These are phyloP conservation scores for Odontamblyopus lacepedii DNA, from an alignment of 2,797 vertebrate genomes.

Conservation along the genomic window DNA sequence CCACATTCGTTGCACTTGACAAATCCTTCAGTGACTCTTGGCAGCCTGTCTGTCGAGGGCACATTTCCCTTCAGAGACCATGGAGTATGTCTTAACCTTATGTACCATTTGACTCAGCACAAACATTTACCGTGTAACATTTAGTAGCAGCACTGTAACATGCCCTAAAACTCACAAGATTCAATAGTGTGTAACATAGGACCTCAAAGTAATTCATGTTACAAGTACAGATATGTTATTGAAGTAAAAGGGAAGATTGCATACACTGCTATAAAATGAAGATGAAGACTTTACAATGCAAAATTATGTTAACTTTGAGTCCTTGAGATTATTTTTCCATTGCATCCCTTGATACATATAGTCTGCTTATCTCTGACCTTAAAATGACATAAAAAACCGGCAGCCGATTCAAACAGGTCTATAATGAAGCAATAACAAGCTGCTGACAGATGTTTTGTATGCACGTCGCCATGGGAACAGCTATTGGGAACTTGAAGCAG, in stretches of 20 bases:
- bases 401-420: slow-evolving; percentile 32
- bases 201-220: too few species aligned
- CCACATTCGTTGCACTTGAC: too few species aligned
- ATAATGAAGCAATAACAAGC: slow-evolving; percentile 64
- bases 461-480: slow-evolving; percentile 52
- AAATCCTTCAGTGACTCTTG: too few species aligned
- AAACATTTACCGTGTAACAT: background rate
- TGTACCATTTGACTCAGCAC: background rate
- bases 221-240: background rate
- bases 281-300: background rate
- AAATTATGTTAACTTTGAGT: background rate
- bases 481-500: slow-evolving; percentile 41
- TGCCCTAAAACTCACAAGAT: too few species aligned
- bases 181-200: too few species aligned
- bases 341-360: slow-evolving; percentile 30
- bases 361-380: slow-evolving; percentile 63
- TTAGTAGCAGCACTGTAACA: too few species aligned
- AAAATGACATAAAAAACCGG: slow-evolving; percentile 13
- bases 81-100: background rate
- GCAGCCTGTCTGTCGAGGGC: background rate
- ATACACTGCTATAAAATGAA: background rate
- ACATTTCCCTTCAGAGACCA: background rate
- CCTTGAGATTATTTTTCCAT: background rate
- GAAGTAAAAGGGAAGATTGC: background rate
- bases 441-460: slow-evolving; percentile 34